Conservation (phyloP, 1,140 invertebrate genomes). For the Ceratosolen fusciceps region DNA sequence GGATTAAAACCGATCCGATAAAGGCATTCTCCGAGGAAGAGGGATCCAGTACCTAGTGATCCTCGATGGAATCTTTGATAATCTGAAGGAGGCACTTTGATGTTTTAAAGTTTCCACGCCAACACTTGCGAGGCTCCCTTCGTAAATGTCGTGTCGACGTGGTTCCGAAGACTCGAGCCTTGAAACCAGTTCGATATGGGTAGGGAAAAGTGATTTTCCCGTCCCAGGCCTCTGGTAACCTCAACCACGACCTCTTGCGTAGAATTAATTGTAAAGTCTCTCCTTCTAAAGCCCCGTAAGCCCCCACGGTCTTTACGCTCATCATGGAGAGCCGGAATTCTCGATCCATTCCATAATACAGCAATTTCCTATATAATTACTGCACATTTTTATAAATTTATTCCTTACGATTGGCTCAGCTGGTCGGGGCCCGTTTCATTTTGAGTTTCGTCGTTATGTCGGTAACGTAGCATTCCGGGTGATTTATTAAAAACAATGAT, state of each 20-base stretch:
- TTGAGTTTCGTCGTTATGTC: too few species aligned
- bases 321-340: too few species aligned
- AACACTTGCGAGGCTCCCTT: neutral
- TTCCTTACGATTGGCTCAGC: too few species aligned
- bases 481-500: too few species aligned
- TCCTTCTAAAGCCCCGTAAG: too few species aligned
- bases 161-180: neutral
- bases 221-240: too few species aligned
- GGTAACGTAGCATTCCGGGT: too few species aligned
- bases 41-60: neutral
- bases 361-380: too few species aligned
- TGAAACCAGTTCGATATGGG: neutral
- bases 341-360: too few species aligned
- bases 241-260: neutral
- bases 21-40: neutral
- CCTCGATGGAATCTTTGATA: neutral
- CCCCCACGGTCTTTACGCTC: too few species aligned
- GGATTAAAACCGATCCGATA: neutral
- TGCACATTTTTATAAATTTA: too few species aligned
- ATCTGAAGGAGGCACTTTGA: neutral
- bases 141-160: neutral
- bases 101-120: neutral
- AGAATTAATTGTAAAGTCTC: neutral
- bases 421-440: too few species aligned
- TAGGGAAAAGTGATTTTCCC: neutral